Percentiles rank a stretch among this genome's conserved stretches.
Conservation (phyloP, 2,888 invertebrate species). For the Synergus itoensis region DNA sequence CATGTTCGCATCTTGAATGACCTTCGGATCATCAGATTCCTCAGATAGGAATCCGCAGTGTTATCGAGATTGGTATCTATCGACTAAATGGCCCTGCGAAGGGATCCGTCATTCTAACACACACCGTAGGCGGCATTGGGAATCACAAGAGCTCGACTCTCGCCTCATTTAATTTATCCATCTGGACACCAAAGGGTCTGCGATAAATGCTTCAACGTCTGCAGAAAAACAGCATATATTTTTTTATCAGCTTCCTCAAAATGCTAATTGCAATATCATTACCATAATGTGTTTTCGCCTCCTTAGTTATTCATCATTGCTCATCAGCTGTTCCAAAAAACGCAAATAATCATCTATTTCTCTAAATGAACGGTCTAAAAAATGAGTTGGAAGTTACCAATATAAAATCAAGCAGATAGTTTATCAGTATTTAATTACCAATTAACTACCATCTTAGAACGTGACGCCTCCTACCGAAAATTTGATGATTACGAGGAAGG, state of each 20-base stretch:
- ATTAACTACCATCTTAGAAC: too few relatives aligned
- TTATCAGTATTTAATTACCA: too few relatives aligned
- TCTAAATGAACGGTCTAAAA: too few relatives aligned
- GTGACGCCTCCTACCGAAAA: background rate
- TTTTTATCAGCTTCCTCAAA: background rate
- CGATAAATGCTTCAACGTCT: constrained; percentile 46
- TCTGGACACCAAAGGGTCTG: constrained; percentile 57
- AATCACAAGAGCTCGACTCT: constrained; percentile 54
- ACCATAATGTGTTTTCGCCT: background rate
- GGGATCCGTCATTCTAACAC: constrained; percentile 75
- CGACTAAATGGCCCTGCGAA: constrained; percentile 69
- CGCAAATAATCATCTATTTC: too few relatives aligned
- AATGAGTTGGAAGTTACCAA: too few relatives aligned
- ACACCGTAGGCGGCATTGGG: constrained; percentile 64
- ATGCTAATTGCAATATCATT: constrained; percentile 6
- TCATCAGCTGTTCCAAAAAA: background rate
- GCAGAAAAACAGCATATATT: background rate
- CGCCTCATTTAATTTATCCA: constrained; percentile 71
- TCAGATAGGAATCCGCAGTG: constrained; percentile 56
- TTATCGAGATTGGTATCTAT: constrained; percentile 71
- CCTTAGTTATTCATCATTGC: background rate
- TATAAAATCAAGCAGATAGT: too few relatives aligned
- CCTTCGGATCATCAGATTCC: constrained; percentile 35
- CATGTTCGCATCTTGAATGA: constrained; percentile 24
- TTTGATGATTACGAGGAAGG: background rate